phyloP scores from a whole-genome alignment of 2,888 invertebrate species.

The Agrochola litura region DNA sequence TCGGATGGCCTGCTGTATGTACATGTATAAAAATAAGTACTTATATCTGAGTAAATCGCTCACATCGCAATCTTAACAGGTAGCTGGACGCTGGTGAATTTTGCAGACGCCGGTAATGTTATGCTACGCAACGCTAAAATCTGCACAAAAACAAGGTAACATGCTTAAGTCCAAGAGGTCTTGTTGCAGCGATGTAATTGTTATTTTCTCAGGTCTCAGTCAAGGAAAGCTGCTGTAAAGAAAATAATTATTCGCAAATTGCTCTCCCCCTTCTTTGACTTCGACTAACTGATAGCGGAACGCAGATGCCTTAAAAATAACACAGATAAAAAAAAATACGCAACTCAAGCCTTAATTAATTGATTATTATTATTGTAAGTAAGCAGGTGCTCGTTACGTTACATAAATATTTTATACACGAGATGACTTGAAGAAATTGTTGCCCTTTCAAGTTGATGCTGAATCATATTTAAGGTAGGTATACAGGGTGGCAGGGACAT shows the following conservation, averaged over 20 bases:
- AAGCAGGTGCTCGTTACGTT: conserved; percentile 40
- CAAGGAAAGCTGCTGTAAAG: background rate
- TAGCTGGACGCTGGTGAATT: background rate
- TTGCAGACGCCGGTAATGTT: background rate
- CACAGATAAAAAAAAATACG: conserved; percentile 9
- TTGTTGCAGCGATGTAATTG: background rate
- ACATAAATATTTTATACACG: conserved; percentile 27
- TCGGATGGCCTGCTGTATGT: background rate
- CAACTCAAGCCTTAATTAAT: conserved; percentile 27
- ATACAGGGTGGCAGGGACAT: too few species aligned
- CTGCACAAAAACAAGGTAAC: background rate
- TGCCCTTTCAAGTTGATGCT: background rate
- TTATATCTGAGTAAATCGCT: background rate
- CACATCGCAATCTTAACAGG: background rate
- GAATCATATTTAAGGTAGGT: background rate
- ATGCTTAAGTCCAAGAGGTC: background rate
- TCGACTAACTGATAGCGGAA: background rate
- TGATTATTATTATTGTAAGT: background rate
- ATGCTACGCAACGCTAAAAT: background rate
- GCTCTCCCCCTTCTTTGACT: background rate
- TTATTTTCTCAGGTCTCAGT: background rate
- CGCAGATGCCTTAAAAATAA: conserved; percentile 29
- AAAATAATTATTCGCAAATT: conserved; percentile 8
- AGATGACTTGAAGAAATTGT: conserved; percentile 54
- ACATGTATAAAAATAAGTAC: background rate